These are phyloP conservation scores for Archips crataeganus DNA, from an alignment of 2,888 invertebrate species.

Conservation along the genomic window DNA sequence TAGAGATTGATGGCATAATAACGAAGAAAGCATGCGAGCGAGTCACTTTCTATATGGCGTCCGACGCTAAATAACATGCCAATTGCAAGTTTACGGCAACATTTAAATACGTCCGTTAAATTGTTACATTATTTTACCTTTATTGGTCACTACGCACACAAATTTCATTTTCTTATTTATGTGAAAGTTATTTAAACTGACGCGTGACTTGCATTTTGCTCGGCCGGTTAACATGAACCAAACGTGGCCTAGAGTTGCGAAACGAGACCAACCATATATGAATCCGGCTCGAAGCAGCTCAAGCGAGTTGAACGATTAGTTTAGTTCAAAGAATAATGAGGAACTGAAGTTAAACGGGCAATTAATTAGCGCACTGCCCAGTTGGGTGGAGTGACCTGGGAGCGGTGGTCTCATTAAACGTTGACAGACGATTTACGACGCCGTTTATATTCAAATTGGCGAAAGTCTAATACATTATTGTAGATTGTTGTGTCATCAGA, in stretches of 20 bases:
- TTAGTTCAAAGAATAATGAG: constrained; percentile 38
- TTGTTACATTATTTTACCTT: constrained; percentile 6
- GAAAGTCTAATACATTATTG: constrained; percentile 49
- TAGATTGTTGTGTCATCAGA: constrained; percentile 46
- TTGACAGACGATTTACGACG: constrained; percentile 47
- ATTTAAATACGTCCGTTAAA: constrained; percentile 3
- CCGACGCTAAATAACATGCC: constrained; percentile 13
- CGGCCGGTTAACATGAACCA: constrained; percentile 10
- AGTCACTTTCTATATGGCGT: constrained; percentile 45
- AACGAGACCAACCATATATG: constrained; percentile 19
- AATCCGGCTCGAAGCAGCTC: constrained; percentile 34
- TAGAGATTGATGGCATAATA: constrained; percentile 49
- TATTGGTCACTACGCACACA: constrained; percentile 4
- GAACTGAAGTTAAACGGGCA: constrained; percentile 39
- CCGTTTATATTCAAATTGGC: constrained; percentile 55
- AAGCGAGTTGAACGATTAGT: constrained; percentile 35
- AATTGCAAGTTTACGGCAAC: constrained; percentile 17
- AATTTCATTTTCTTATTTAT: constrained; percentile 8
- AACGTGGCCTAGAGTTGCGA: constrained; percentile 25
- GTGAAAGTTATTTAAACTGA: constrained; percentile 15
- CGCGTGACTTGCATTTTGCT: constrained; percentile 10
- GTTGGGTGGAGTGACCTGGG: constrained; percentile 44
- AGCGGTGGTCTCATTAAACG: constrained; percentile 50
- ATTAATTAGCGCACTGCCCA: constrained; percentile 38
- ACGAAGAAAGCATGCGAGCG: constrained; percentile 46